Evolutionary conservation across 2,888 invertebrate genomes (phyloP).

Genomic region (Napeogenes sylphis): DNA sequence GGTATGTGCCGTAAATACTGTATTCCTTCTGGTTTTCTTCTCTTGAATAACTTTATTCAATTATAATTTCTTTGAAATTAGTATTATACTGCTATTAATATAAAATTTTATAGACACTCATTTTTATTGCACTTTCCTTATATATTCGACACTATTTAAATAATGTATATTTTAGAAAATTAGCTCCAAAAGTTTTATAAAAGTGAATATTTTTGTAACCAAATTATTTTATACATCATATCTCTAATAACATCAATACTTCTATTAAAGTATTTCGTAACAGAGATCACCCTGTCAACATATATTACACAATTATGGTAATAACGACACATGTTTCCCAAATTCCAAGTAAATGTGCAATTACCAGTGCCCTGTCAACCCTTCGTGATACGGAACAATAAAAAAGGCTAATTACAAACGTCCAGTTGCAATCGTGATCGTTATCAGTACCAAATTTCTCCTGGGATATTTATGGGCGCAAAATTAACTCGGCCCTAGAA

Average conservation of each 20-base stretch:
- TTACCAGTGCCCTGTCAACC: slow-evolving; percentile 25
- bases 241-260: too few species aligned
- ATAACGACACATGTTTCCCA: slow-evolving; percentile 32
- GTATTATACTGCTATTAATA: too few species aligned
- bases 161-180: too few species aligned
- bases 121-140: too few species aligned
- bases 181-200: too few species aligned
- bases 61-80: too few species aligned
- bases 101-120: too few species aligned
- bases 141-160: too few species aligned
- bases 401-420: slow-evolving; percentile 36
- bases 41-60: slow-evolving; percentile 3
- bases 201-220: too few species aligned
- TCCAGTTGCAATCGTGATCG: slow-evolving; percentile 34
- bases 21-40: slow-evolving; percentile 5
- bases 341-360: slow-evolving; percentile 28
- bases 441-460: slow-evolving; percentile 33
- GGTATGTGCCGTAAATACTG: neutral
- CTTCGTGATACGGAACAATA: slow-evolving; percentile 34
- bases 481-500: slow-evolving; percentile 20
- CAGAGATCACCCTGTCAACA: slow-evolving; percentile 18
- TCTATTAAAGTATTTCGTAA: too few species aligned
- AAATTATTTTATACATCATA: too few species aligned
- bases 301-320: slow-evolving; percentile 30
- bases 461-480: slow-evolving; percentile 31